phyloP scores from a whole-genome alignment of 2,888 invertebrate genomes.

The Pherbina coryleti region DNA sequence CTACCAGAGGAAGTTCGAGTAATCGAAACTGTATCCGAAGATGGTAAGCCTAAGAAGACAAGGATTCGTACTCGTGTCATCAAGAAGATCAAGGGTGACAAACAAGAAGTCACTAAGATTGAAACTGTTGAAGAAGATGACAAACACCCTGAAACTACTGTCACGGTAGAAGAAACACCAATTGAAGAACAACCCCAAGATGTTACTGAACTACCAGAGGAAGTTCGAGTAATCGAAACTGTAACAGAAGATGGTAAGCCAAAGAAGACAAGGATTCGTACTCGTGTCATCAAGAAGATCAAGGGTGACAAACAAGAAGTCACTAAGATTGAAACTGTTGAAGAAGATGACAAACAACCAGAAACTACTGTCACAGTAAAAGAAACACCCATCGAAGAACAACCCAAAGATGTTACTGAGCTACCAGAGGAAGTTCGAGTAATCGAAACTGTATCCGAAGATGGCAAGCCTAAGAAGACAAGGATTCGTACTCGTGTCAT shows the following conservation, averaged over 20 bases:
- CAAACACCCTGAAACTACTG: conserved; percentile 51
- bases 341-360: conserved; percentile 59
- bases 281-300: conserved; percentile 59
- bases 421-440: conserved; percentile 26
- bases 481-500: conserved; percentile 27
- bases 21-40: conserved; percentile 60
- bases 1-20: conserved; percentile 61
- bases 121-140: conserved; percentile 63
- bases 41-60: conserved; percentile 57
- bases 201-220: conserved; percentile 34
- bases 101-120: conserved; percentile 58
- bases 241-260: conserved; percentile 61
- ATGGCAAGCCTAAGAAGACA: conserved; percentile 24
- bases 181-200: conserved; percentile 49
- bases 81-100: conserved; percentile 60
- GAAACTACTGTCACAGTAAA: conserved; percentile 60
- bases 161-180: conserved; percentile 54
- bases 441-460: conserved; percentile 19
- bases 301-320: conserved; percentile 60
- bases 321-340: conserved; percentile 58
- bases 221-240: conserved; percentile 58
- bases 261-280: conserved; percentile 63
- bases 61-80: conserved; percentile 60
- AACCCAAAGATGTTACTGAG: conserved; percentile 18
- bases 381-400: conserved; percentile 23